These are phyloP conservation scores for Cheilinus undulatus DNA, from an alignment of 2,113 vertebrate species.

Conservation along the genomic window DNA sequence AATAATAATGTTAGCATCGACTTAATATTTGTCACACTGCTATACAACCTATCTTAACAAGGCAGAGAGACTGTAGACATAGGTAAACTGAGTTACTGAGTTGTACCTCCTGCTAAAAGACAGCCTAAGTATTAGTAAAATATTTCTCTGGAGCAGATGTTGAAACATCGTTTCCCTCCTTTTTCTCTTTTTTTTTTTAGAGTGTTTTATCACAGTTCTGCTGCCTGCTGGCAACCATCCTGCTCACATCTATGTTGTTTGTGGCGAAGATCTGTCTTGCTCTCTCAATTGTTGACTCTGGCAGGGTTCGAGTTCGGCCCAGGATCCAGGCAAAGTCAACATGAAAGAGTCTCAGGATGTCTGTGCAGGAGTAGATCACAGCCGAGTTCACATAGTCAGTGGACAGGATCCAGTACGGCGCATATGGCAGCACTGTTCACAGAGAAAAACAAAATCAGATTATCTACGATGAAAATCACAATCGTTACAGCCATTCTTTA, in stretches of 20 bases:
- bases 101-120: slow-evolving; percentile 1
- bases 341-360: slow-evolving; percentile 89
- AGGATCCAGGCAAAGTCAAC: slow-evolving; percentile 91
- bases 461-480: background rate
- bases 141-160: background rate
- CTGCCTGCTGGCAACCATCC: slow-evolving; percentile 88
- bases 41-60: background rate
- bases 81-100: slow-evolving; percentile 15
- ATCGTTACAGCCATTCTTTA: background rate
- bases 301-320: slow-evolving; percentile 85
- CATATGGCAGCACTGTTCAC: slow-evolving; percentile 86
- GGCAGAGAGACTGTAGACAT: background rate
- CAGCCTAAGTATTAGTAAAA: slow-evolving; percentile 9
- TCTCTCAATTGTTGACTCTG: slow-evolving; percentile 81
- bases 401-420: slow-evolving; percentile 92
- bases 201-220: slow-evolving; percentile 82
- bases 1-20: background rate
- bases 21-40: background rate
- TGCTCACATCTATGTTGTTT: slow-evolving; percentile 85
- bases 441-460: background rate
- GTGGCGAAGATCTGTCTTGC: slow-evolving; percentile 85
- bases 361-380: slow-evolving; percentile 91
- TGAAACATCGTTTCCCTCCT: background rate
- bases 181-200: slow-evolving; percentile 32
- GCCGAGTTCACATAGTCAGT: slow-evolving; percentile 91